Evolutionary conservation across 2,113 vertebrate genomes (phyloP).

Genomic region (Pygathrix nemaeus): DNA sequence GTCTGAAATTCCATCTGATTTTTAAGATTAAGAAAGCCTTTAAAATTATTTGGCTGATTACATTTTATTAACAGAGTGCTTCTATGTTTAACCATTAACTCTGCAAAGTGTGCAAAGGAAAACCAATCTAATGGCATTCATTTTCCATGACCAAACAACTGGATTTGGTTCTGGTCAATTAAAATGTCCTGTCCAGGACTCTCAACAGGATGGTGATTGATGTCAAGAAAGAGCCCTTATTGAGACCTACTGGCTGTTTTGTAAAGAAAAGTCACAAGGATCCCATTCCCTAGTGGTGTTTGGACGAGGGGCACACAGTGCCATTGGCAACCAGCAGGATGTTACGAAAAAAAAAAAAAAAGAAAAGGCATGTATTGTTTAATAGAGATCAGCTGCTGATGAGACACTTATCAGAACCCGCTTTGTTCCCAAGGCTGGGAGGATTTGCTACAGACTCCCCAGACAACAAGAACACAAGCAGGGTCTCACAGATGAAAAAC

Average conservation of each 20-base stretch:
- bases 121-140: constrained; percentile 66
- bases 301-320: not conserved
- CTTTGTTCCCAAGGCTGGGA: constrained; percentile 26
- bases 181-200: constrained; percentile 67
- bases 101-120: constrained; percentile 65
- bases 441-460: not conserved
- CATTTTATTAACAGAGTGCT: constrained; percentile 46
- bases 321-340: not conserved
- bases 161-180: constrained; percentile 78
- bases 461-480: not conserved
- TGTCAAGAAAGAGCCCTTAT: constrained; percentile 65
- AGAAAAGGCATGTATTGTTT: constrained; percentile 48
- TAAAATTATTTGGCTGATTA: constrained; percentile 33
- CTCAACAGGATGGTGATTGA: constrained; percentile 68
- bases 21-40: constrained; percentile 46
- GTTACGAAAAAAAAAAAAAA: not conserved
- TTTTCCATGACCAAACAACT: constrained; percentile 77
- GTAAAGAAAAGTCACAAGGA: constrained; percentile 23
- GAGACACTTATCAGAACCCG: constrained; percentile 42
- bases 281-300: constrained; percentile 50
- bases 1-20: constrained; percentile 4
- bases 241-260: constrained; percentile 69
- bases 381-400: constrained; percentile 42
- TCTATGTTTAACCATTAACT: constrained; percentile 62
- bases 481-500: not conserved